phyloP scores from a whole-genome alignment of 1,140 invertebrate species.

The Chrysoperla carnea region DNA sequence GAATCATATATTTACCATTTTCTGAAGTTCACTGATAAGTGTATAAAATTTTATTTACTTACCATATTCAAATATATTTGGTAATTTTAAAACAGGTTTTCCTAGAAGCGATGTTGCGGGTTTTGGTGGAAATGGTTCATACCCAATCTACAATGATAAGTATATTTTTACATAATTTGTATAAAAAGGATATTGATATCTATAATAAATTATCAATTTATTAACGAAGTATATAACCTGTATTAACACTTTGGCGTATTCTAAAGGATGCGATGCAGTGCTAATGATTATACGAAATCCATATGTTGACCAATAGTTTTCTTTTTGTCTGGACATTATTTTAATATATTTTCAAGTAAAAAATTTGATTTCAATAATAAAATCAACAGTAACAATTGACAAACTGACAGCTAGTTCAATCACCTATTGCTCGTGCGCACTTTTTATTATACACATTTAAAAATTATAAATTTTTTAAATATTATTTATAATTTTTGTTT shows the following conservation, averaged over 20 bases:
- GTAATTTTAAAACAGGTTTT: slow-evolving; percentile 56
- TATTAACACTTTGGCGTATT: slow-evolving; percentile 68
- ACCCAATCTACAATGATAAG: slow-evolving; percentile 42
- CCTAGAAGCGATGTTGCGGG: slow-evolving; percentile 59
- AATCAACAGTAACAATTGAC: no score
- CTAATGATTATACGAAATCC: slow-evolving; percentile 18
- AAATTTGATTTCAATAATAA: no score
- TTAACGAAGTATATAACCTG: slow-evolving; percentile 33
- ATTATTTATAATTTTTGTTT: no score
- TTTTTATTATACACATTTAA: no score
- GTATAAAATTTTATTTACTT: slow-evolving; percentile 12
- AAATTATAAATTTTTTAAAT: no score
- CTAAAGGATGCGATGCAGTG: slow-evolving; percentile 43
- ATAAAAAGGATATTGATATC: no score
- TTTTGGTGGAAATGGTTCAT: slow-evolving; percentile 66
- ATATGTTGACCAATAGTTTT: slow-evolving; percentile 19
- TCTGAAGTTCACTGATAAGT: no score
- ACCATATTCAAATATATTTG: slow-evolving; percentile 78
- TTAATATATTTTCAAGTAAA: background rate
- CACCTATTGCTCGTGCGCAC: no score
- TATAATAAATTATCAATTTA: no score
- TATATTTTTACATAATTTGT: slow-evolving; percentile 1
- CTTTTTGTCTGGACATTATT: slow-evolving; percentile 14
- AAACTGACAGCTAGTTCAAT: no score
- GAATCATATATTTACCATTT: no score